phyloP scores from a whole-genome alignment of 2,797 vertebrate species.

The Lagocephalus sceleratus region DNA sequence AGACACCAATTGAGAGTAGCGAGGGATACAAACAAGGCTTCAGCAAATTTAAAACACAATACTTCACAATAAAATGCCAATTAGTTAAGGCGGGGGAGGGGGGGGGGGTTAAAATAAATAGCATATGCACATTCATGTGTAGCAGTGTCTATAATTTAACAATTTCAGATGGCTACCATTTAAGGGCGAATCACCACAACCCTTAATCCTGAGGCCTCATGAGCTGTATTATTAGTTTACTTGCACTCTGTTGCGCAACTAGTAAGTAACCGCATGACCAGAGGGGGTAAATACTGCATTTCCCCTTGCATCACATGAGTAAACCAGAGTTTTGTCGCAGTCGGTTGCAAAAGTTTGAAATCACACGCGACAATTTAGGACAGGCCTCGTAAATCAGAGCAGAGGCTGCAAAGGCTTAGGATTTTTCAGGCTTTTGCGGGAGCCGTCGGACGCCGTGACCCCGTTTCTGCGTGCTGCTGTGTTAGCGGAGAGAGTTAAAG shows the following conservation, averaged over 20 bases:
- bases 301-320: slow-evolving; percentile 15
- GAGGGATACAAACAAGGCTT: slow-evolving; percentile 27
- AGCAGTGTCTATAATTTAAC: slow-evolving; percentile 9
- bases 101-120: slow-evolving; percentile 20
- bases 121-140: slow-evolving; percentile 34
- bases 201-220: slow-evolving; percentile 4
- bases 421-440: slow-evolving; percentile 26
- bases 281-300: slow-evolving; percentile 1
- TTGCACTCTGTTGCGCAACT: background rate
- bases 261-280: slow-evolving; percentile 9
- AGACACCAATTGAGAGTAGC: slow-evolving; percentile 12
- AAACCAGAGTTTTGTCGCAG: slow-evolving; percentile 13
- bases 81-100: slow-evolving; percentile 38
- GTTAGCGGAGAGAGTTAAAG: slow-evolving; percentile 65
- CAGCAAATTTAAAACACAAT: slow-evolving; percentile 39
- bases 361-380: slow-evolving; percentile 18
- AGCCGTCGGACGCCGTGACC: slow-evolving; percentile 38
- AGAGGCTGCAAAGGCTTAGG: slow-evolving; percentile 10
- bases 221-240: slow-evolving; percentile 12
- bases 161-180: slow-evolving; percentile 21
- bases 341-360: slow-evolving; percentile 16
- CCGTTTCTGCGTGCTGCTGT: slow-evolving; percentile 55
- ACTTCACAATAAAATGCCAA: slow-evolving; percentile 57
- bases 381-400: slow-evolving; percentile 22
- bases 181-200: slow-evolving; percentile 14